phyloP scores from a whole-genome alignment of 2,113 vertebrate genomes.

The Heterocephalus glaber region DNA sequence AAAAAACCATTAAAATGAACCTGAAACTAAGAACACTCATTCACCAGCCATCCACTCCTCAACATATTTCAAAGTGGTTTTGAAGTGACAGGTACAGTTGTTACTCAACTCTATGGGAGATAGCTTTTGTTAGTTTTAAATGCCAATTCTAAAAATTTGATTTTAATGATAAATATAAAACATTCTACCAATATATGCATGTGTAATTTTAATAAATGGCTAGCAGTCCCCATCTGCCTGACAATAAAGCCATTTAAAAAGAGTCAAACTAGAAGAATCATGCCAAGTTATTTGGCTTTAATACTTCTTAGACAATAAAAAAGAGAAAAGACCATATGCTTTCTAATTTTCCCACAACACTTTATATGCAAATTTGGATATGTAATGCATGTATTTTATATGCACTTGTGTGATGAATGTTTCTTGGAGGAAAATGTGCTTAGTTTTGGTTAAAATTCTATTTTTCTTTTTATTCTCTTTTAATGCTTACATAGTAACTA shows the following conservation, averaged over 20 bases:
- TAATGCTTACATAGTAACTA: constrained; percentile 12
- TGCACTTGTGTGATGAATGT: constrained; percentile 49
- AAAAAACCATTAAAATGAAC: constrained; percentile 50
- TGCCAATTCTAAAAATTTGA: constrained; percentile 56
- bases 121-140: constrained; percentile 45
- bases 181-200: constrained; percentile 51
- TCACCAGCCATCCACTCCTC: not conserved
- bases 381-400: constrained; percentile 53
- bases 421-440: constrained; percentile 25
- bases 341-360: constrained; percentile 66
- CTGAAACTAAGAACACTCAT: constrained; percentile 8
- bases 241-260: constrained; percentile 70
- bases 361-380: constrained; percentile 70
- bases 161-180: constrained; percentile 68
- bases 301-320: constrained; percentile 71
- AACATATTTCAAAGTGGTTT: constrained; percentile 51
- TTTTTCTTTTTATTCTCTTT: constrained; percentile 10
- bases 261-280: constrained; percentile 59
- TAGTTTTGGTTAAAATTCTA: constrained; percentile 55
- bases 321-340: constrained; percentile 66
- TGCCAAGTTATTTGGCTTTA: constrained; percentile 72
- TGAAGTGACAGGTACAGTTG: constrained; percentile 48
- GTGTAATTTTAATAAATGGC: constrained; percentile 68
- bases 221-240: constrained; percentile 60
- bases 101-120: constrained; percentile 33